Conservation (phyloP, 1,140 invertebrate genomes). For the Frieseomelitta varia region DNA sequence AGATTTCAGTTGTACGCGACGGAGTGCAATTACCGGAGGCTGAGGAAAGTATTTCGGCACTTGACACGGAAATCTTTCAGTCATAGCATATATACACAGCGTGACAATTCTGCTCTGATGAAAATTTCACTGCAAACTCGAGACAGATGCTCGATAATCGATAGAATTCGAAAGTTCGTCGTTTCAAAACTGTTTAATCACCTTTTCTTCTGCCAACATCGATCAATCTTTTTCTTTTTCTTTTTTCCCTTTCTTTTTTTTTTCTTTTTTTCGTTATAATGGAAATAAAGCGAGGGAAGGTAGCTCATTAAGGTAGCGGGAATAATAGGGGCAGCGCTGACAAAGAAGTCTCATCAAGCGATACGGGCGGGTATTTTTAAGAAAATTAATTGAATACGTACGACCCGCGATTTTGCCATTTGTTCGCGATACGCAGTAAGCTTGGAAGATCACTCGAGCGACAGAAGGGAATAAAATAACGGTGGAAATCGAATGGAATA, state of each 20-base stretch:
- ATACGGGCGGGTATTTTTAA: neutral
- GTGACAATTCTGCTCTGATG: too few relatives aligned
- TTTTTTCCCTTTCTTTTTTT: too few relatives aligned
- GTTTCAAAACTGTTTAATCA: neutral
- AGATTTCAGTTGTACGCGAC: neutral
- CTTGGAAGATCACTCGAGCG: too few relatives aligned
- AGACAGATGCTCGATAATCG: too few relatives aligned
- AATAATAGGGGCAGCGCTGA: neutral
- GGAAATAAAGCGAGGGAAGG: neutral
- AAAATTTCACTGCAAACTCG: too few relatives aligned
- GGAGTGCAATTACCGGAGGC: neutral
- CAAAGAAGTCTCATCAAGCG: neutral
- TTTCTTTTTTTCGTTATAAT: neutral
- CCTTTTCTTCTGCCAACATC: neutral
- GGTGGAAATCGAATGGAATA: neutral
- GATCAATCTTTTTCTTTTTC: neutral
- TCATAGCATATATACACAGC: too few relatives aligned
- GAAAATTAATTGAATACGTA: neutral
- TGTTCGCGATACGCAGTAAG: too few relatives aligned
- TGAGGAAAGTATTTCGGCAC: neutral
- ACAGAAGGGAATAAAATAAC: neutral
- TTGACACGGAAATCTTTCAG: too few relatives aligned
- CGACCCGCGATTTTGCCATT: neutral
- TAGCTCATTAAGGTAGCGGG: neutral
- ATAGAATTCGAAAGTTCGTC: too few relatives aligned